These are phyloP conservation scores for Microctenopoma lineatum DNA, from an alignment of 2,797 vertebrate genomes.

Conservation along the genomic window DNA sequence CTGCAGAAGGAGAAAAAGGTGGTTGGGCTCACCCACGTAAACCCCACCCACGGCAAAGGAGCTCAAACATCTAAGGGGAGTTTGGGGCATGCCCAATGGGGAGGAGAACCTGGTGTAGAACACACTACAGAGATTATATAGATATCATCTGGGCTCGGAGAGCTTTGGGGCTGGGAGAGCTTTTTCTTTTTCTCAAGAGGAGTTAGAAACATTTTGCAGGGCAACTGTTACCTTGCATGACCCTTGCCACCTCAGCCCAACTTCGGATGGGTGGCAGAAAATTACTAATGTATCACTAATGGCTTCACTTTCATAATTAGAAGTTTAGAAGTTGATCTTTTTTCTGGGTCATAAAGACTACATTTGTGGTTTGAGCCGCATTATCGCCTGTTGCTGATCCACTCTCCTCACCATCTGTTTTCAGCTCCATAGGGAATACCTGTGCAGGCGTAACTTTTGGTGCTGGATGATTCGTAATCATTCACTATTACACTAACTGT, in stretches of 20 bases:
- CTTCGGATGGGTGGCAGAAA: background rate
- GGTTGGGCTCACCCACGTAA: background rate
- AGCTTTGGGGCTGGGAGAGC: background rate
- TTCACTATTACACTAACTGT: constrained; percentile 83
- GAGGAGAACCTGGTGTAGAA: background rate
- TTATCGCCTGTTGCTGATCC: constrained; percentile 60
- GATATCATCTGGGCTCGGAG: background rate
- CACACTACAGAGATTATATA: background rate
- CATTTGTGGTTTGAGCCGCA: constrained; percentile 58
- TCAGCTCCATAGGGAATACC: constrained; percentile 79
- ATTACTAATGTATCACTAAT: constrained; percentile 58
- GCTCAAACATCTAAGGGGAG: background rate
- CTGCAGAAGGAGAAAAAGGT: background rate
- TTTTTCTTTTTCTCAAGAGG: background rate
- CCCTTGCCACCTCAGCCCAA: background rate
- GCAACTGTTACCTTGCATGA: background rate
- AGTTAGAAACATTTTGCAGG: background rate
- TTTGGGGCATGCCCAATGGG: background rate
- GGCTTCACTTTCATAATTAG: constrained; percentile 65
- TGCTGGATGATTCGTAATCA: constrained; percentile 80
- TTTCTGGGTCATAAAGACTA: constrained; percentile 54
- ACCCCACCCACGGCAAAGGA: background rate
- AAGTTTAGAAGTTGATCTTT: constrained; percentile 62
- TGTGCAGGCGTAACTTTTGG: constrained; percentile 77
- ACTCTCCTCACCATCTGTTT: constrained; percentile 80